Percentiles rank a stretch among this genome's conserved stretches.
These are phyloP conservation scores for Pachycephala philippinensis DNA, from an alignment of 2,113 vertebrate species.

Conservation along the genomic window DNA sequence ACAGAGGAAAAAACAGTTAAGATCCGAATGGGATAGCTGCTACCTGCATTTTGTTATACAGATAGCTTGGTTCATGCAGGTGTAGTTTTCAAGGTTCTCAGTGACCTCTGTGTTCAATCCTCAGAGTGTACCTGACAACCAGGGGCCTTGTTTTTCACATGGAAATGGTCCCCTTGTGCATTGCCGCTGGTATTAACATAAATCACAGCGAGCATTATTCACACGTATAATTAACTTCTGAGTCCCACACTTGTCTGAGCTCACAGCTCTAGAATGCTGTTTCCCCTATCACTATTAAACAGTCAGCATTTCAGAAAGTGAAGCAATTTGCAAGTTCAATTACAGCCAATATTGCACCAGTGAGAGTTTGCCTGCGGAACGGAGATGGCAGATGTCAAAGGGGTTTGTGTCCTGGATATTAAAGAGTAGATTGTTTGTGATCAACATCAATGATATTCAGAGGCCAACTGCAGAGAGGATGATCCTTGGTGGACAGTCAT, in stretches of 20 bases:
- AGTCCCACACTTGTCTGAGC: background rate
- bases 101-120: background rate
- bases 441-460: background rate
- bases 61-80: rapidly evolving
- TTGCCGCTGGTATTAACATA: background rate
- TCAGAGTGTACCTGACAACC: background rate
- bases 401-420: background rate
- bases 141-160: background rate
- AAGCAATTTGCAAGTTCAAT: conserved; percentile 23
- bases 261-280: background rate
- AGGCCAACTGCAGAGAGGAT: background rate
- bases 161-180: background rate
- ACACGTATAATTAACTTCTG: background rate
- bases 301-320: conserved; percentile 3
- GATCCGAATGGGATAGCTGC: rapidly evolving
- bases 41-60: background rate
- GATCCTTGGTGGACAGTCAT: background rate
- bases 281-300: background rate
- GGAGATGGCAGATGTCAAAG: background rate
- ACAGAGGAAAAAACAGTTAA: background rate
- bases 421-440: conserved; percentile 6
- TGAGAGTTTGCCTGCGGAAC: background rate
- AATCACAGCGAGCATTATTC: background rate
- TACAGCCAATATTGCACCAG: background rate
- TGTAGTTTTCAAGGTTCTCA: background rate